phyloP scores from a whole-genome alignment of 2,113 vertebrate species.

The Rostratula benghalensis region DNA sequence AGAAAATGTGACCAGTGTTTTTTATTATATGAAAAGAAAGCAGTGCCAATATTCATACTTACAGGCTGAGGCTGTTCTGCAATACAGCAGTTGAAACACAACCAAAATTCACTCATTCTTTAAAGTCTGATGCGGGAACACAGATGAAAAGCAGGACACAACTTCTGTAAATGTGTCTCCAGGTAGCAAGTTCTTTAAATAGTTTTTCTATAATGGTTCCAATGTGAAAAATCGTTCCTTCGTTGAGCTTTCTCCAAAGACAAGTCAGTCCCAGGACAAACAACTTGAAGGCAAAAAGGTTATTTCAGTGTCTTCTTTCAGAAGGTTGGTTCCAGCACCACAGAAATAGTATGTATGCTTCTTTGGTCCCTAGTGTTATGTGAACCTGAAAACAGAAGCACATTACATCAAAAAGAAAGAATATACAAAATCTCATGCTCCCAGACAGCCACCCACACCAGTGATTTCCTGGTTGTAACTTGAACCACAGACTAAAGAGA shows the following conservation, averaged over 20 bases:
- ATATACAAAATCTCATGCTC: neutral
- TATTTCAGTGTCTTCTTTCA: conserved; percentile 23
- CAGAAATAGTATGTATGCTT: neutral
- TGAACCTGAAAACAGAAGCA: conserved; percentile 60
- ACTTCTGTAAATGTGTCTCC: neutral
- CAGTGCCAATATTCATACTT: conserved; percentile 66
- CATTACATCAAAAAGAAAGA: neutral
- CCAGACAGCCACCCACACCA: neutral
- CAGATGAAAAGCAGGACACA: conserved; percentile 31
- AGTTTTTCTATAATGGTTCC: conserved; percentile 16
- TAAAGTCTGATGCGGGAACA: conserved; percentile 65
- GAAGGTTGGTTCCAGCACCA: conserved; percentile 39
- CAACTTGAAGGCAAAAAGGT: conserved; percentile 11
- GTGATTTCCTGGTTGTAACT: neutral
- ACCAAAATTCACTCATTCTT: conserved; percentile 90
- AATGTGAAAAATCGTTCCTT: neutral
- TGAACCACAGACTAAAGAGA: neutral
- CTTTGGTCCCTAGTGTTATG: conserved; percentile 39
- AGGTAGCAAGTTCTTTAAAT: neutral
- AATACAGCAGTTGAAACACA: conserved; percentile 94
- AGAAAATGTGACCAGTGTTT: neutral
- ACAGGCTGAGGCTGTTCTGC: conserved; percentile 90
- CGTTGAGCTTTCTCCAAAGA: conserved; percentile 7
- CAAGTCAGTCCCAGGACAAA: neutral
- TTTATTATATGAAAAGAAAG: neutral